Percentiles rank a stretch among this genome's conserved stretches.
These are phyloP conservation scores for Aplocera efformata DNA, from an alignment of 2,888 invertebrate genomes.

Conservation along the genomic window DNA sequence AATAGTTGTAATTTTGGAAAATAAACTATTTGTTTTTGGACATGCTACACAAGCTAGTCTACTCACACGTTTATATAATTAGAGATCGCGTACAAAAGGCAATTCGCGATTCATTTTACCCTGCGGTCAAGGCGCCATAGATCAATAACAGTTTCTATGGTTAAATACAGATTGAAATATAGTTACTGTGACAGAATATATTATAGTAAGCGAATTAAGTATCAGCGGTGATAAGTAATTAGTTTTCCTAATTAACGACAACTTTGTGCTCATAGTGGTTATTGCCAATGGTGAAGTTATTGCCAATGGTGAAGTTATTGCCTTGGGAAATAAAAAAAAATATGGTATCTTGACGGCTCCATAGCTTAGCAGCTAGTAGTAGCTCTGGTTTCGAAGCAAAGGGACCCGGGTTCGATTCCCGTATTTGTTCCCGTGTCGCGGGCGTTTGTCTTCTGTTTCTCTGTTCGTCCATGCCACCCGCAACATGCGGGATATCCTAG, in stretches of 20 bases:
- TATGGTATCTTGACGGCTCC: too few relatives aligned
- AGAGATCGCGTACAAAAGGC: slow-evolving; percentile 22
- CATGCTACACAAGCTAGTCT: too few relatives aligned
- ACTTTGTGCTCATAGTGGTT: slow-evolving; percentile 22
- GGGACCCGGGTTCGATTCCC: too few relatives aligned
- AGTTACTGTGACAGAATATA: not conserved
- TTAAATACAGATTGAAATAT: not conserved
- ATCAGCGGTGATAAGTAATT: slow-evolving; percentile 21
- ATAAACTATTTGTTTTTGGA: too few relatives aligned
- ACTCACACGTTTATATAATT: slow-evolving; percentile 23
- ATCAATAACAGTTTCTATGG: slow-evolving; percentile 1
- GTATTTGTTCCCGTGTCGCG: too few relatives aligned
- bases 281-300: slow-evolving; percentile 7
- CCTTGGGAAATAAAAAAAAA: too few relatives aligned
- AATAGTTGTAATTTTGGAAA: too few relatives aligned
- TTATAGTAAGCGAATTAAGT: slow-evolving; percentile 2
- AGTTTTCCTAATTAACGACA: slow-evolving; percentile 31
- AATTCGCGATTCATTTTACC: slow-evolving; percentile 24
- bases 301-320: slow-evolving; percentile 11
- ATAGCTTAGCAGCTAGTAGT: too few relatives aligned
- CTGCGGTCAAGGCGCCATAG: slow-evolving; percentile 23
- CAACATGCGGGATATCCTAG: too few relatives aligned
- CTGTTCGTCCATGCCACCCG: too few relatives aligned
- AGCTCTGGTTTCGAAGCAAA: too few relatives aligned
- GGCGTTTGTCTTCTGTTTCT: too few relatives aligned